Base-by-base conservation (phyloP, 92 coral and sea anemone species). In the Palythoa grandiflora region DNA sequence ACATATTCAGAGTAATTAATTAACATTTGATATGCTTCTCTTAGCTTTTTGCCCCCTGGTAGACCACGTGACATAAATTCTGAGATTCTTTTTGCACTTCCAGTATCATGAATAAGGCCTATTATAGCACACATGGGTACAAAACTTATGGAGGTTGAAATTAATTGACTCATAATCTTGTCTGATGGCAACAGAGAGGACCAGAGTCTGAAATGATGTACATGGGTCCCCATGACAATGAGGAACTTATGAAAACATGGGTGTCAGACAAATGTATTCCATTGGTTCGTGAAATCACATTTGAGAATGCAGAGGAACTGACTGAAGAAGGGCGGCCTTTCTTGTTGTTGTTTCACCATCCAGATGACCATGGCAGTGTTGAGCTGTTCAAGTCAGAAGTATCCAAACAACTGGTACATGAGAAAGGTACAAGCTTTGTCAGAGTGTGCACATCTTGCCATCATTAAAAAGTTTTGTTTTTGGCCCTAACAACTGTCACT, bases 231-330 rank as follows among this genome's bases (percentile, higher is more conserved):
- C 90, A 95, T 35, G 79, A 78, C 57, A 91, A 93, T 85, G 85
- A 37, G 73, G 96, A 95, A 1, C 65, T 80, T 16, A 71, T 95
- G 75, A 97, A 95, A 88, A 87, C 84, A 35, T 97, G 99, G 99
- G 87, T 94, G 13, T 87, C 94, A 21, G 99, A 97, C 90, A 93
- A 95, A 83, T 97, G 99, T 68, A 96, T 97, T 44, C 98, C 99
- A 1, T 79, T 97, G 73, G 99, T 97, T 4, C 96, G 99, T 21
- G 97, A 95, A 40, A 97, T 97, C 84, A 97, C 99, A 4, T 97
- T 95, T 92, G 98, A 97, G 89, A 97, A 97, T 91, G 99, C 99
- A 3, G 99, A 97, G 89, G 99, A 97, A 84, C 87, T 97, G 51
- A 97, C 99, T 66, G 99, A 97, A 63, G 99, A 97, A 73, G 99